These are phyloP conservation scores for Agrotis ipsilon DNA, from an alignment of 2,888 invertebrate species.

Conservation along the genomic window DNA sequence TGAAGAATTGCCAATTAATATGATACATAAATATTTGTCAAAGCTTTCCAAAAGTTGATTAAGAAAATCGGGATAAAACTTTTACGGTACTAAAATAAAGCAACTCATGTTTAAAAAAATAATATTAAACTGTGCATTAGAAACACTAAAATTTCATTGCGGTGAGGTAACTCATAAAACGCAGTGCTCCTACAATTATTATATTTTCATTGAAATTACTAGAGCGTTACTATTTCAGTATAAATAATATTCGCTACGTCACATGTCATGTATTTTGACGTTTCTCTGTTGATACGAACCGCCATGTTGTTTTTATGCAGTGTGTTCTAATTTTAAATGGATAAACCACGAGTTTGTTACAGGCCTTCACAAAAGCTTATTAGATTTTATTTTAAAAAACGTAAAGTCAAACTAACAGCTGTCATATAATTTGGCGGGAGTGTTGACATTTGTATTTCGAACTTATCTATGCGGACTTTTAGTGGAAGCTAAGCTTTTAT, in stretches of 20 bases:
- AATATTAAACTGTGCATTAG: neutral
- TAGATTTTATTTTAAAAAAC: neutral
- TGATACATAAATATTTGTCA: too few species aligned
- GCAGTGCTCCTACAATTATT: conserved; percentile 20
- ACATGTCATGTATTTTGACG: conserved; percentile 47
- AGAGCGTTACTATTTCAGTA: conserved; percentile 48
- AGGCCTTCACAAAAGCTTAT: neutral
- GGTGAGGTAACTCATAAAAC: conserved; percentile 46
- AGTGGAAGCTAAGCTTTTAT: neutral
- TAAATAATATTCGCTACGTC: conserved; percentile 47
- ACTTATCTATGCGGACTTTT: neutral
- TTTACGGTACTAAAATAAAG: neutral
- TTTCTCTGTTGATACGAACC: conserved; percentile 37
- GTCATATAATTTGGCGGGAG: conserved; percentile 1
- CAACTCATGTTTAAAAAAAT: neutral
- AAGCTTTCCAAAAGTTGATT: too few species aligned
- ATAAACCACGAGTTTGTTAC: neutral
- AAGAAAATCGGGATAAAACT: neutral
- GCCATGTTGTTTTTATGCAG: conserved; percentile 31
- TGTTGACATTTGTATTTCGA: conserved; percentile 12
- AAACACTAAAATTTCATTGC: conserved; percentile 13
- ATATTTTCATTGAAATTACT: conserved; percentile 49
- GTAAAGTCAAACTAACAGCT: neutral
- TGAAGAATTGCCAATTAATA: too few species aligned
- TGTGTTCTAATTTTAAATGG: conserved; percentile 22